Evolutionary conservation across 2,888 invertebrate species (phyloP), one percentile per base, ranked within the genome.

Genomic region (Brachypalpus laphriformis): DNA sequence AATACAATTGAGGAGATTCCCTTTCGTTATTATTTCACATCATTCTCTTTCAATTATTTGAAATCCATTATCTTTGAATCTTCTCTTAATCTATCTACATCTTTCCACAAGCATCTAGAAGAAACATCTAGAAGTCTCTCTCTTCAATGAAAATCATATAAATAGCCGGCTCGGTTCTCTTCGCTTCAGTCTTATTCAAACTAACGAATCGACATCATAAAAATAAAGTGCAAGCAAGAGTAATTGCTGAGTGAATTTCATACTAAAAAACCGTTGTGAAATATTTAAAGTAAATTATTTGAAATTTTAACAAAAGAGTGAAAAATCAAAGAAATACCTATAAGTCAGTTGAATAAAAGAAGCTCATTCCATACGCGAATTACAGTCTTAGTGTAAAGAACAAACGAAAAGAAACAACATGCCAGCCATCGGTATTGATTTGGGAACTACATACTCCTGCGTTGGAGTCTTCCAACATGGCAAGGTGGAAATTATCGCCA

Each of bases 371-470:
- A 40, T 4, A 40, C 0, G 1, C 14, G 5, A 34, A 1, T 14
- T 2, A 11, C 9, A 34, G 8, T 2, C 1, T 2, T 11, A 11
- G 1, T 34, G 14, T 14, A 11, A 3, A 18, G 18, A 6, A 45
- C 3, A 5, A 25, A 51, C n/a, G 14, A n/a, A 63, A 31, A 40
- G 18, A 42, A 42, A 42, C 1, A 34, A 18, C 0, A 90, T 92
- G 90, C 93, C 94, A 88, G 94, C 95, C 71, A 94, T 97, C 87
- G 97, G 97, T 87, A 97, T 97, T 91, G 97, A 97, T 92, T 93
- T 97, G 89, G 97, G 97, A 68, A 97, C 97, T 66, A 97, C 96
- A 11, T 97, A 95, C 92, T 97, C 97, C 70, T 96, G 96, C 90
- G 96, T 96, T 63, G 96, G 95, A 54, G 96, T 96, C 18, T 97